These are phyloP conservation scores for Apodemus agrarius DNA, from an alignment of 2,797 vertebrate genomes.

Conservation along the genomic window DNA sequence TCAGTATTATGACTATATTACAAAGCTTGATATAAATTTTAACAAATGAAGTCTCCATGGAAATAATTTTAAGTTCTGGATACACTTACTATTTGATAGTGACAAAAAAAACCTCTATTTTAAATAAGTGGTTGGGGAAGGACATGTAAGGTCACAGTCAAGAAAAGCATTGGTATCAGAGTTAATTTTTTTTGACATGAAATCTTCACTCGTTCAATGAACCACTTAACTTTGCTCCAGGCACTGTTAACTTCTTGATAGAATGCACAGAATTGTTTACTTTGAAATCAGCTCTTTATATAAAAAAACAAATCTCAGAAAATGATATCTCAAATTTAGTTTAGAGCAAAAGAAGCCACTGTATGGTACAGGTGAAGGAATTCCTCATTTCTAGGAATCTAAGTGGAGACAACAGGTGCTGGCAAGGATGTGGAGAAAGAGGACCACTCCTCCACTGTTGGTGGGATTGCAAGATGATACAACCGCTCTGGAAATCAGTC, in stretches of 20 bases:
- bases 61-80: neutral
- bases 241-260: neutral
- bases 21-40: neutral
- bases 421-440: no score
- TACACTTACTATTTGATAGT: neutral
- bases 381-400: neutral
- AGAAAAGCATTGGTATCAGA: neutral
- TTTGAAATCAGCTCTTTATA: neutral
- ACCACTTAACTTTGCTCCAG: conserved; percentile 16
- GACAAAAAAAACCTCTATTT: conserved; percentile 8
- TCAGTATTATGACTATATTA: neutral
- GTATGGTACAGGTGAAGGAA: neutral
- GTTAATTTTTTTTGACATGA: neutral
- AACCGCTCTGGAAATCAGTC: no score
- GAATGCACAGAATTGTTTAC: neutral
- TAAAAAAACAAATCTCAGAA: neutral
- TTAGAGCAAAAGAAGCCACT: neutral
- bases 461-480: no score
- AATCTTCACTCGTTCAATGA: neutral
- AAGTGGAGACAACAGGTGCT: no score
- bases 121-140: neutral
- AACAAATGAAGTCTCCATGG: neutral
- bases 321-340: neutral
- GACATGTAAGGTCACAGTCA: neutral
- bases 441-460: no score